Base-by-base conservation (phyloP, 1,140 invertebrate genomes). In the Bombus superbus region DNA sequence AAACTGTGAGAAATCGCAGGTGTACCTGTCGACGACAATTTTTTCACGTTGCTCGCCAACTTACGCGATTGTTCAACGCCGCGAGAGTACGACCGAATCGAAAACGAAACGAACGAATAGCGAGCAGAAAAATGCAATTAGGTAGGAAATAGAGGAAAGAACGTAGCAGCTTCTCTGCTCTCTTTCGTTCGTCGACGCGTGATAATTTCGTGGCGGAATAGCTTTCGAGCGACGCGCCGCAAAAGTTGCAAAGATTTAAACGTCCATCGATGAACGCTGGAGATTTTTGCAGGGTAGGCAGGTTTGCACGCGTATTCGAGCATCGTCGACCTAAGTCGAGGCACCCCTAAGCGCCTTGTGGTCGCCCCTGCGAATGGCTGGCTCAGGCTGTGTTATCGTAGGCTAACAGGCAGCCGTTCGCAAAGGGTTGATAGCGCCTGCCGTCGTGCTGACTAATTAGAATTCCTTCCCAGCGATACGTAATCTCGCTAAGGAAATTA, bases 401-500 rank as follows among this genome's bases (percentile, higher is more conserved):
- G 74, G 75, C 82, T 74, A 81, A 81, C 88, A 89, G 88, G 83
- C 88, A 86, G 68, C 87, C 75, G 80, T 88, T 88, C 83, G 83
- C 77, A 76, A 86, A 85, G 88, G 88, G 88, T 85, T 89, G 87
- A 89, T 88, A 88, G 88, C 85, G 62, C 10, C 88, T 22, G 77
- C 40, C 86, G 64, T 38, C 78, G 47, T 85, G 87, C 82, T 85
- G 88, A 89, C 86, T 89, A 89, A 89, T 89, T 89, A 89, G 87
- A 86, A 89, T 89, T 88, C 74, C 77, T 89, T 69, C 66, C 9
- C 72, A 8, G 59, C 73, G 68, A n/a, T 88, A 53, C 87, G 76
- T 83, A 85, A 80, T 78, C 82, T 78, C 71, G 71, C 28, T 32
- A 32, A 73, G 71, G 71, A 73, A 73, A 73, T 73, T 73, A 44